A percentile compares a stretch with the other conserved stretches of the same genome.
Evolutionary conservation across 2,797 vertebrate species (phyloP).

Genomic region (Pagetopsis macropterus): DNA sequence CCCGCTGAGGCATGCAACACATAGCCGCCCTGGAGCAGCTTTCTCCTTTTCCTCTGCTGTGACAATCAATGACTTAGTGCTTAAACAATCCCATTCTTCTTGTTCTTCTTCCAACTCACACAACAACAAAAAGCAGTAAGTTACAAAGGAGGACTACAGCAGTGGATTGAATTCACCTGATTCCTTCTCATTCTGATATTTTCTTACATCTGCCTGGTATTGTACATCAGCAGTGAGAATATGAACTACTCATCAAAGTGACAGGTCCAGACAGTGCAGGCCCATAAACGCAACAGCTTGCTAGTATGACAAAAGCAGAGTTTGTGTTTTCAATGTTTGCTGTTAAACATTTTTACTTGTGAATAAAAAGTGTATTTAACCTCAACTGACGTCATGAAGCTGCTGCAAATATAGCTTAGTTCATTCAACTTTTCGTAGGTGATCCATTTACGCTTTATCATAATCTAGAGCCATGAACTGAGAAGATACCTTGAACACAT

Average conservation of each 20-base stretch:
- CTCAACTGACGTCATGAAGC: constrained; percentile 43
- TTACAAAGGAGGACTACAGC: constrained; percentile 42
- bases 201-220: constrained; percentile 32
- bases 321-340: constrained; percentile 74
- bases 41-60: constrained; percentile 61
- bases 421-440: not conserved
- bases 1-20: constrained; percentile 84
- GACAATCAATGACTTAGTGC: constrained; percentile 80
- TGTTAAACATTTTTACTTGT: constrained; percentile 73
- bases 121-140: constrained; percentile 45
- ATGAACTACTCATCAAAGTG: constrained; percentile 25
- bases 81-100: constrained; percentile 16
- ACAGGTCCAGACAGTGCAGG: constrained; percentile 52
- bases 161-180: constrained; percentile 26
- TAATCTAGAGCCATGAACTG: not conserved
- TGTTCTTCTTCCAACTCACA: not conserved
- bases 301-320: constrained; percentile 51
- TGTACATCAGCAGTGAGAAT: constrained; percentile 43
- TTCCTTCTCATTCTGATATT: constrained; percentile 46
- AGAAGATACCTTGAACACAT: not conserved
- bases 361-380: constrained; percentile 77
- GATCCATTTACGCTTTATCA: not conserved
- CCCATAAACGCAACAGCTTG: constrained; percentile 68
- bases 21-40: constrained; percentile 69
- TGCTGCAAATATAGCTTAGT: constrained; percentile 30